A percentile compares a stretch with the other conserved stretches of the same genome.
Evolutionary conservation across 2,797 vertebrate species (phyloP).

Genomic region (Paratrypauchen microcephalus): DNA sequence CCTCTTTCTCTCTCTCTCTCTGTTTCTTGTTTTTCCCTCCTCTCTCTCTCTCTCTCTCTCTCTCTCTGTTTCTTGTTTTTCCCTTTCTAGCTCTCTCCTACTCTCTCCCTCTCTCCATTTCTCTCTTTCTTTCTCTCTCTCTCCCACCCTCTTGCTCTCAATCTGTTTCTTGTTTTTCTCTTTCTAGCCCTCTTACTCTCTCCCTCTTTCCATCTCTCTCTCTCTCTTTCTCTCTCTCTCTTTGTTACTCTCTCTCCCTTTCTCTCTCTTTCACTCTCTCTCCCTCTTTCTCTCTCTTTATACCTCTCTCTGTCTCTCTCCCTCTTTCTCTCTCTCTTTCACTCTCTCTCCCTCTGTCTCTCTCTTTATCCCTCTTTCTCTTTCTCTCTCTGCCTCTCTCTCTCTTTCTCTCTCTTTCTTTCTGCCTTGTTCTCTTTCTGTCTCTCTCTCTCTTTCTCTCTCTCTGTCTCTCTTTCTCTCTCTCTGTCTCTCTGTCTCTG

Average conservation of each 20-base stretch:
- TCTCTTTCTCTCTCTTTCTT: not conserved
- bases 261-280: not conserved
- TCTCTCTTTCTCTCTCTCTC: not conserved
- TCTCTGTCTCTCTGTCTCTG: not conserved
- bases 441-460: not conserved
- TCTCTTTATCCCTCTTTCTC: too few species aligned
- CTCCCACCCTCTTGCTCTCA: too few species aligned
- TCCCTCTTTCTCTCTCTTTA: not conserved
- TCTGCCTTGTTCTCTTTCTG: too few species aligned
- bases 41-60: not conserved
- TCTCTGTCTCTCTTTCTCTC: not conserved
- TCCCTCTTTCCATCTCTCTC: not conserved
- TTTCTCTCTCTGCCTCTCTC: not conserved
- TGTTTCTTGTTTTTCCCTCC: too few species aligned
- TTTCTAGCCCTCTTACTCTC: not conserved
- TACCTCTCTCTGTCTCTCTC: not conserved
- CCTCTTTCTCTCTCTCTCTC: not conserved
- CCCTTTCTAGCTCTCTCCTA: not conserved
- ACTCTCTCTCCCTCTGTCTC: not conserved
- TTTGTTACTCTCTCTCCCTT: fast-evolving
- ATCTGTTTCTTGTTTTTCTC: too few species aligned
- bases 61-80: not conserved
- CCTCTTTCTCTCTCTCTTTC: too few species aligned
- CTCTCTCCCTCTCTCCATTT: not conserved
- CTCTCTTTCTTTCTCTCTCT: not conserved